phyloP scores from a whole-genome alignment of 2,888 invertebrate species.

The Phanerotoma sp. region DNA sequence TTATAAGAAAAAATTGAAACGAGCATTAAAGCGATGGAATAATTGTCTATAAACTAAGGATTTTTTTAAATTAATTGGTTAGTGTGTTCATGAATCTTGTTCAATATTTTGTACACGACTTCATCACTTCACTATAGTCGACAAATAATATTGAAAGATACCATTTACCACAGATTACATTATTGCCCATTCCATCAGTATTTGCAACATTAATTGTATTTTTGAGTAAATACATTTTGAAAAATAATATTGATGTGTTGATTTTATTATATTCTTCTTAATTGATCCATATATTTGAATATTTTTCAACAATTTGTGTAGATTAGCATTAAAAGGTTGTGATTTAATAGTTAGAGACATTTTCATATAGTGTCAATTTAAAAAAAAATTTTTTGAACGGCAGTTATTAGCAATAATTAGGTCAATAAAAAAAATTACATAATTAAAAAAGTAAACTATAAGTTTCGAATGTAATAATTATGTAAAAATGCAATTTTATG shows the following conservation, averaged over 20 bases:
- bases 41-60: constrained; percentile 38
- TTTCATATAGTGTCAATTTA: neutral
- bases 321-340: no score
- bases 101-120: constrained; percentile 49
- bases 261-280: constrained; percentile 30
- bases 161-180: constrained; percentile 40
- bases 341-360: no score
- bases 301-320: neutral
- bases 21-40: neutral
- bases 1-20: no score
- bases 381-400: neutral
- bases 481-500: no score
- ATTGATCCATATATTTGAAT: neutral
- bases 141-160: constrained; percentile 28
- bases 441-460: no score
- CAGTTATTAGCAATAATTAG: no score
- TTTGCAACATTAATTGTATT: constrained; percentile 49
- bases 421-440: no score
- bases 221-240: constrained; percentile 51
- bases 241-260: constrained; percentile 40
- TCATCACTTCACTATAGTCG: constrained; percentile 41
- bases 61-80: constrained; percentile 43
- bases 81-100: constrained; percentile 44
- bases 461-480: no score
- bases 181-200: constrained; percentile 50